Evolutionary conservation across 2,113 vertebrate genomes (phyloP).

Genomic region (Pachycephala philippinensis): DNA sequence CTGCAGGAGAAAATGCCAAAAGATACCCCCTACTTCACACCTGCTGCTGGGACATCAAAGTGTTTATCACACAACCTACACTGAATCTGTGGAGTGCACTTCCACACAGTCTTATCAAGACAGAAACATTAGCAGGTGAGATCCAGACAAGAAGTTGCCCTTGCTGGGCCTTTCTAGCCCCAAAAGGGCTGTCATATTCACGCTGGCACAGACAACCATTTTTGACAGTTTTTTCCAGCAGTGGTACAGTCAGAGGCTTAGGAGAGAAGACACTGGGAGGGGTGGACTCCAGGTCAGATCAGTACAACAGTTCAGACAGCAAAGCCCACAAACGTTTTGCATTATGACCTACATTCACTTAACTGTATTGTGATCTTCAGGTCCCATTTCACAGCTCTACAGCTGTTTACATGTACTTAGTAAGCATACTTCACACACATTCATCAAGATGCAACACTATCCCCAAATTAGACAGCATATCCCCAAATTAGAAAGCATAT

Average conservation of each 20-base stretch:
- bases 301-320: not conserved
- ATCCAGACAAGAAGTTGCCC: not conserved
- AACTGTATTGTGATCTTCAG: not conserved
- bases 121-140: not conserved
- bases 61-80: not conserved
- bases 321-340: not conserved
- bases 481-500: conserved; percentile 39
- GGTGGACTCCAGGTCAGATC: not conserved
- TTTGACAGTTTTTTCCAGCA: not conserved
- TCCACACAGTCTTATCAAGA: not conserved
- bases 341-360: not conserved
- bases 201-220: not conserved
- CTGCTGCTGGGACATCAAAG: not conserved
- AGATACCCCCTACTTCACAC: not conserved
- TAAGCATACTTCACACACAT: conserved; percentile 14
- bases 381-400: not conserved
- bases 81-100: not conserved
- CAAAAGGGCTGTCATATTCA: not conserved
- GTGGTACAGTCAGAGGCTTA: not conserved
- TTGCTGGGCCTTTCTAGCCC: not conserved
- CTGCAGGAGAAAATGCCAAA: not conserved
- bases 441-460: conserved; percentile 27
- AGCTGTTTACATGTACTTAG: not conserved
- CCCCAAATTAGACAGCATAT: conserved; percentile 42
- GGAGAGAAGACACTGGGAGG: not conserved